phyloP scores from a whole-genome alignment of 2,888 invertebrate genomes.

The Archips crataeganus region DNA sequence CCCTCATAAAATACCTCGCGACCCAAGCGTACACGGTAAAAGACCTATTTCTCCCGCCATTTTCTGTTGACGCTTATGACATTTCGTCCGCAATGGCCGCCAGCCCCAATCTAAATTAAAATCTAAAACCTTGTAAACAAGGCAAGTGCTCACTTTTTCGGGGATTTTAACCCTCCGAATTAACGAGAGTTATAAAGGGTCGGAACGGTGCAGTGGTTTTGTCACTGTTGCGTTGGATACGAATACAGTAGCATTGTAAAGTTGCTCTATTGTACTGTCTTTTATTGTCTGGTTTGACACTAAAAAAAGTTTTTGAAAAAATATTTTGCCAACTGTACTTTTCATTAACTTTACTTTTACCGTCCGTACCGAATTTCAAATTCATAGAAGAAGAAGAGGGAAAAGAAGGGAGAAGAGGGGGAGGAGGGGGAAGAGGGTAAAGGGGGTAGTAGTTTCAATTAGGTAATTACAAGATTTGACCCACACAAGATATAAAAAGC shows the following conservation, averaged over 20 bases:
- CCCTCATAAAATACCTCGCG: slow-evolving; percentile 57
- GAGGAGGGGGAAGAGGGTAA: no score
- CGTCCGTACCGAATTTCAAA: no score
- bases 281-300: background rate
- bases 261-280: slow-evolving; percentile 48
- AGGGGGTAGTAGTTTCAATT: no score
- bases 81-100: slow-evolving; percentile 54
- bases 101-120: slow-evolving; percentile 87
- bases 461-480: no score
- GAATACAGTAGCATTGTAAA: slow-evolving; percentile 46
- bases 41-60: slow-evolving; percentile 57
- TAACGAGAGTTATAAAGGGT: slow-evolving; percentile 80
- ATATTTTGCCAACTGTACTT: background rate
- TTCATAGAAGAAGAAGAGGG: no score
- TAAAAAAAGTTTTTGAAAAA: background rate
- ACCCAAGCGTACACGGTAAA: slow-evolving; percentile 57
- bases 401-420: no score
- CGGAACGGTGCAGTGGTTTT: slow-evolving; percentile 64
- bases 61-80: slow-evolving; percentile 62
- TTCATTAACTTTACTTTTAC: no score
- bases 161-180: slow-evolving; percentile 85
- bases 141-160: slow-evolving; percentile 87
- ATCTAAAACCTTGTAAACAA: slow-evolving; percentile 87
- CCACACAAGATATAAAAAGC: no score
- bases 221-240: slow-evolving; percentile 56